Base-by-base conservation (phyloP, 2,888 invertebrate genomes). In the Hyles lineata region DNA sequence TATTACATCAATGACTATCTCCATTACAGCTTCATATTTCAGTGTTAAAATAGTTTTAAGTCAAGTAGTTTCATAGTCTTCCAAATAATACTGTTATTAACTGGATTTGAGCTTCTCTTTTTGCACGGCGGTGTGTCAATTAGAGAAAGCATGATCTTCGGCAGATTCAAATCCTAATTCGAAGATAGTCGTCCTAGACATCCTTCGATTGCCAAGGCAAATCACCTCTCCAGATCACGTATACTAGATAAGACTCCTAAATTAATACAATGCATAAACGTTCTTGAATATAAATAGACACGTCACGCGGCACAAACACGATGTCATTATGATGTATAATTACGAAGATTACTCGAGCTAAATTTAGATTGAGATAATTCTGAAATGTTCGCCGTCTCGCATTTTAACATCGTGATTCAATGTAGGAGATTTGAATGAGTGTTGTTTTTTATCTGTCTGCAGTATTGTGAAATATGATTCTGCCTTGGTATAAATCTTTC, bases 211-310 rank as follows among this genome's bases (percentile, higher is more conserved):
- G 43, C 43, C 11, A 43, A 43, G 52, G 5, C 15, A 52, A 52
- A 17, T 17, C 15, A 17, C 52, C 17, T 52, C 19, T 55, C n/a
- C 52, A 19, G 6, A 19, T n/a, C 19, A 43, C 11, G 55, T 55
- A 15, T 17, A 52, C 17, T 5, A 55, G n/a, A n/a, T 55, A 55
- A n/a, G 7, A 4, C 19, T 63, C 63, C 35, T 23, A 67, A 23
- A 67, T 50, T 43, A 43, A 35, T 63, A 43, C 67, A 8, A 23
- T 50, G 9, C 23, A n/a, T 67, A 67, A 67, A 67, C 23, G 50
- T 50, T 67, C 50, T 67, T 67, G 23, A 67, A 67, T 67, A 67
- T 67, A 50, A 67, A 67, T 67, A 67, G 43, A 23, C 9, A 43
- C 43, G 8, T 61, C 19, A n/a, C 55, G 29, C 15, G 23, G 50